These are phyloP conservation scores for Apantesis nais DNA, from an alignment of 2,888 invertebrate genomes.

Conservation along the genomic window DNA sequence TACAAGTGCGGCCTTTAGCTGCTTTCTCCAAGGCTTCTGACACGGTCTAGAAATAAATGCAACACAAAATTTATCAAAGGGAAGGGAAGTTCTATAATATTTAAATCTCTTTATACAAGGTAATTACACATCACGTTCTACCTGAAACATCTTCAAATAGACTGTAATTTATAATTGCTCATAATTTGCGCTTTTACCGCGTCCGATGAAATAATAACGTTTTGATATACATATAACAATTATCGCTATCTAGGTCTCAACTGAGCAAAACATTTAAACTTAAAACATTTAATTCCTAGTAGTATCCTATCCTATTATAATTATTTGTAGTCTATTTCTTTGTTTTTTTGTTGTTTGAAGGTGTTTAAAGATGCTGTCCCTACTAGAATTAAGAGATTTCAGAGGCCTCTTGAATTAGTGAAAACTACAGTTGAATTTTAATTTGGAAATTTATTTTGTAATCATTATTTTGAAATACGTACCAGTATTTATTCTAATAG, in stretches of 20 bases:
- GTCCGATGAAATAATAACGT: no score
- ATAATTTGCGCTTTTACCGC: no score
- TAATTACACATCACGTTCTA: background rate
- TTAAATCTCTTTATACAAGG: no score
- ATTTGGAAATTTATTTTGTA: background rate
- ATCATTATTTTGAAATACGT: background rate
- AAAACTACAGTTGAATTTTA: background rate
- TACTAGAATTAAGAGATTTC: background rate
- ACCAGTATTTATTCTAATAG: background rate
- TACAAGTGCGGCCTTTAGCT: constrained; percentile 91
- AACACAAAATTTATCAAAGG: background rate
- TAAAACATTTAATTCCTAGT: background rate
- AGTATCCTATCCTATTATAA: no score
- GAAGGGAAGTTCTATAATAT: background rate
- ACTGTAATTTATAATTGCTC: no score
- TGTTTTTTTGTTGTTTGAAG: no score
- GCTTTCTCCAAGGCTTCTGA: constrained; percentile 94
- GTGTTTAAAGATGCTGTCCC: no score
- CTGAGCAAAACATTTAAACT: no score
- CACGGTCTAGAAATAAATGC: constrained; percentile 86
- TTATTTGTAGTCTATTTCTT: no score
- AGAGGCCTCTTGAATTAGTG: background rate
- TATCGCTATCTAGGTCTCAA: no score
- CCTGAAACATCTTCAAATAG: background rate
- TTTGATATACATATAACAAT: no score